Base-by-base conservation (phyloP, 2,888 invertebrate species). In the Hoplodrina blanda region DNA sequence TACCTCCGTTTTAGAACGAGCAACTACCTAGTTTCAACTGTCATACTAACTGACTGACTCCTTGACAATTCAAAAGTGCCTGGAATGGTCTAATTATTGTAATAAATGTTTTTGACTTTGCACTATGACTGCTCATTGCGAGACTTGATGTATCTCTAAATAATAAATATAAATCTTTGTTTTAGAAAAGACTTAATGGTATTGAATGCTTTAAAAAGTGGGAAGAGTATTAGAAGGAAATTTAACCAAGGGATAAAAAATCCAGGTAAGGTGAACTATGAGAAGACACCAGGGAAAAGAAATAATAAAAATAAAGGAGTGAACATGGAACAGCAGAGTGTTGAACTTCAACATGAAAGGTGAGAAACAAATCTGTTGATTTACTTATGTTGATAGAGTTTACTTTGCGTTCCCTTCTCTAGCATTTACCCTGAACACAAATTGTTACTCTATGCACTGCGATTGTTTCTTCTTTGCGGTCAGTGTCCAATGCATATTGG, bases 111-210 rank as follows among this genome's bases (percentile, higher is more conserved):
- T n/a, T n/a, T n/a, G n/a, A n/a, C n/a, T n/a, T n/a, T n/a, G 30
- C 19, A 41, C 7, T 13, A 13, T n/a, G 19, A 8, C 20, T 19
- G n/a, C 33, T 33, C 6, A 30, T 67, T 30, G 17, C 13, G 7
- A 20, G n/a, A 25, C 63, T 53, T 4, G 2, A 25, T 17, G 11
- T 4, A 49, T 50, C n/a, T 17, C 10, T 44, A 1, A 37, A 61
- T 72, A 53, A 55, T 55, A 54, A 52, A 54, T 55, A 68, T 77
- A 33, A 7, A 20, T 37, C 19, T 37, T 68, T 76, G 49, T 92
- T 91, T 73, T 85, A 95, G 94, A 69, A 95, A 94, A 85, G 95
- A 95, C 74, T 84, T 84, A 78, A 85, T 94, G 82, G 86, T 95
- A 7, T 77, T 94, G 49, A 85, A 86, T 75, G 73, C 89, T 30